Conservation (phyloP, 1,140 invertebrate species). For the Drosophila hydei region DNA sequence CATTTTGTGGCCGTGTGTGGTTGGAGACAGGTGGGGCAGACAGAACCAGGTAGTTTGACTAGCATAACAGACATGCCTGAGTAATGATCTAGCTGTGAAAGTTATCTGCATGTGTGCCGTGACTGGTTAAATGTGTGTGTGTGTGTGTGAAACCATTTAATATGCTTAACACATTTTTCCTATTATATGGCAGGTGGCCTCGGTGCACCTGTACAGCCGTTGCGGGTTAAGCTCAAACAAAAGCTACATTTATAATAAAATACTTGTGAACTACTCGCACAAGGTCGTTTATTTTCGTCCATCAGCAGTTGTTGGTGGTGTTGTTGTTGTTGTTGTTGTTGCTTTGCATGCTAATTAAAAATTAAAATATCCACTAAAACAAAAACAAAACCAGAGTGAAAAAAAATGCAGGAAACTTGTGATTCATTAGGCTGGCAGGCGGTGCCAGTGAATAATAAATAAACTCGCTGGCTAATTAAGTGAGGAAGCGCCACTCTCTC, state of each 20-base stretch:
- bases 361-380: constrained; percentile 79
- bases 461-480: constrained; percentile 78
- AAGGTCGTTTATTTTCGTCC: constrained; percentile 79
- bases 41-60: constrained; percentile 15
- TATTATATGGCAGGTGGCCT: constrained; percentile 37
- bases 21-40: background rate
- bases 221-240: constrained; percentile 40
- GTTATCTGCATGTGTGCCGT: constrained; percentile 19
- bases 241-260: constrained; percentile 37
- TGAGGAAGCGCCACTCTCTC: constrained; percentile 45
- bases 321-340: constrained; percentile 30
- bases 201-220: constrained; percentile 74
- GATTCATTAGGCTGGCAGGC: constrained; percentile 79
- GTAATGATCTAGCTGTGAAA: constrained; percentile 46
- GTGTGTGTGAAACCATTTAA: constrained; percentile 78
- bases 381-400: constrained; percentile 14
- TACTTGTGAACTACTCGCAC: constrained; percentile 64
- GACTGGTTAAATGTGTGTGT: constrained; percentile 70
- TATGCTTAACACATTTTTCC: constrained; percentile 68
- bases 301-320: background rate
- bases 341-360: constrained; percentile 78
- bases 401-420: constrained; percentile 53
- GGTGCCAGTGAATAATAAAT: constrained; percentile 78
- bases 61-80: constrained; percentile 23
- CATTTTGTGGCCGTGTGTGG: constrained; percentile 47